phyloP scores from a whole-genome alignment of 2,888 invertebrate species.

The Apamea sordens region DNA sequence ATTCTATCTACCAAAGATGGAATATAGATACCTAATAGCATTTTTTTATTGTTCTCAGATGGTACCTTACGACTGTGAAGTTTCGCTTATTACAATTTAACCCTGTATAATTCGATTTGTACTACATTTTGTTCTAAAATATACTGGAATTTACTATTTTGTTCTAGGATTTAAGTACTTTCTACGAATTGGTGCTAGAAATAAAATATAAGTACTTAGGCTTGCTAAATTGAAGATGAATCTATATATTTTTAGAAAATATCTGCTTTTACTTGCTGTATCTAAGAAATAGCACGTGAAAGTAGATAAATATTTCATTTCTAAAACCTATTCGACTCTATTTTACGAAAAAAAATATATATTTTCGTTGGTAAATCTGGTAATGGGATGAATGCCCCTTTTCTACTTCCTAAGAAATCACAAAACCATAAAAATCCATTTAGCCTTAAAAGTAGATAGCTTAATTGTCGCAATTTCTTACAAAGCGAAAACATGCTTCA shows the following conservation, averaged over 20 bases:
- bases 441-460: background rate
- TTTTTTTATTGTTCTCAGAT: background rate
- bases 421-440: conserved; percentile 13
- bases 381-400: background rate
- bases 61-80: background rate
- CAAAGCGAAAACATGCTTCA: conserved; percentile 37
- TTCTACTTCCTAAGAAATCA: conserved; percentile 10
- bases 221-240: background rate
- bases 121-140: conserved; percentile 41
- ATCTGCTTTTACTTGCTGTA: no score
- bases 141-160: background rate
- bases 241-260: no score
- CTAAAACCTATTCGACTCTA: conserved; percentile 10
- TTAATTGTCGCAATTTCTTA: conserved; percentile 14
- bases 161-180: conserved; percentile 34
- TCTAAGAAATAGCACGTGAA: background rate
- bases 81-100: background rate
- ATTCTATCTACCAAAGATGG: background rate
- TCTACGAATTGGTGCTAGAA: conserved; percentile 5
- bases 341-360: conserved; percentile 7
- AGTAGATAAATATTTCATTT: background rate
- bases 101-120: conserved; percentile 23
- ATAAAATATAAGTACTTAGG: conserved; percentile 12
- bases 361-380: background rate
- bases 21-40: background rate